phyloP scores from a whole-genome alignment of 1,140 invertebrate species.

The Agrilus planipennis region DNA sequence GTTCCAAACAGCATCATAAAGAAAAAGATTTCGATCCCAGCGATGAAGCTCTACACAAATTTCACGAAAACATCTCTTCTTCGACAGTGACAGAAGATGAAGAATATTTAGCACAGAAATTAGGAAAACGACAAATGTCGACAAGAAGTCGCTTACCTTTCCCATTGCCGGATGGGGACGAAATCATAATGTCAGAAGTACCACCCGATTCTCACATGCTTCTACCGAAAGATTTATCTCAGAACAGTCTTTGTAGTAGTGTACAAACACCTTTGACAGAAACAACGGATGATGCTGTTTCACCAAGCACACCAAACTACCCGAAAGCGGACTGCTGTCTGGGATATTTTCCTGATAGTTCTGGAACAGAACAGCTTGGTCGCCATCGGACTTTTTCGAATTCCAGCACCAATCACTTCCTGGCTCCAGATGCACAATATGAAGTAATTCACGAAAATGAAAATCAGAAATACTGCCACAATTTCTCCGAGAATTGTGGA shows the following conservation, averaged over 20 bases:
- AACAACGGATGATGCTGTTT: conserved; percentile 30
- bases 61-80: conserved; percentile 20
- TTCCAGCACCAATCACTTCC: conserved; percentile 30
- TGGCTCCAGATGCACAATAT: conserved; percentile 50
- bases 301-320: conserved; percentile 14
- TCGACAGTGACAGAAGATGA: conserved; percentile 33
- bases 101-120: conserved; percentile 41
- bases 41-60: conserved; percentile 21
- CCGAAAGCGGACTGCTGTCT: conserved; percentile 17
- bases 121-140: conserved; percentile 42
- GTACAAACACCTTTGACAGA: conserved; percentile 32
- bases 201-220: conserved; percentile 11
- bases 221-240: conserved; percentile 39
- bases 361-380: conserved; percentile 13
- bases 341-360: conserved; percentile 17
- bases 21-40: conserved; percentile 10
- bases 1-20: conserved; percentile 11
- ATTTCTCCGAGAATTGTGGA: conserved; percentile 11
- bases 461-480: conserved; percentile 13
- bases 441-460: conserved; percentile 41
- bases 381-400: conserved; percentile 12
- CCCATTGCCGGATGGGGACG: conserved; percentile 35
- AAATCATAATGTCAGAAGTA: conserved; percentile 12
- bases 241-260: conserved; percentile 38
- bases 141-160: conserved; percentile 44